phyloP scores from a whole-genome alignment of 2,797 vertebrate genomes.

The Rachycentron canadum region DNA sequence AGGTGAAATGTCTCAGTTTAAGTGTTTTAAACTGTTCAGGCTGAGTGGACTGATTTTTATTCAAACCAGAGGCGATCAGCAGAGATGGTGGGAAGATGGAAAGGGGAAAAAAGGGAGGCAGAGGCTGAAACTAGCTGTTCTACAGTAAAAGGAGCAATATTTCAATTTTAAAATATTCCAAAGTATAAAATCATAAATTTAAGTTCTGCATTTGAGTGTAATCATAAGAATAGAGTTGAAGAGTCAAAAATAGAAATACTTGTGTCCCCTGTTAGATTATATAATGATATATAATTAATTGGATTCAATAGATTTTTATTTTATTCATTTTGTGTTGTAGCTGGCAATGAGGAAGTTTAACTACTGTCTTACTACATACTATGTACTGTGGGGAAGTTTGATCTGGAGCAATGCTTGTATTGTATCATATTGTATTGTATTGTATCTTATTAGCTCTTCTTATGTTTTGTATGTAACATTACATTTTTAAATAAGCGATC shows the following conservation, averaged over 20 bases:
- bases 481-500: too few relatives aligned
- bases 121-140: not conserved
- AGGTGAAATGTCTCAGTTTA: constrained; percentile 55
- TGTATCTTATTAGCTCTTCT: not conserved
- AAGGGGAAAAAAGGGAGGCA: constrained; percentile 18
- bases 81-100: constrained; percentile 14
- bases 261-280: not conserved
- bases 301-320: not conserved
- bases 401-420: not conserved
- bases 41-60: constrained; percentile 31
- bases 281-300: not conserved
- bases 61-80: constrained; percentile 31
- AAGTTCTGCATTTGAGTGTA: not conserved
- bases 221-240: not conserved
- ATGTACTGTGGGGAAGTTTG: not conserved
- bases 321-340: not conserved
- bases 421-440: too few relatives aligned
- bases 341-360: not conserved
- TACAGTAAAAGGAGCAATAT: not conserved
- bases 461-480: not conserved
- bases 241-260: not conserved
- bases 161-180: not conserved
- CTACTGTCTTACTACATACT: not conserved
- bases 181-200: not conserved
- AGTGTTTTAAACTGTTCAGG: constrained; percentile 58